Percentiles rank a stretch among this genome's conserved stretches.
phyloP scores from a whole-genome alignment of 2,888 invertebrate genomes.

The Eupithecia exiguata region DNA sequence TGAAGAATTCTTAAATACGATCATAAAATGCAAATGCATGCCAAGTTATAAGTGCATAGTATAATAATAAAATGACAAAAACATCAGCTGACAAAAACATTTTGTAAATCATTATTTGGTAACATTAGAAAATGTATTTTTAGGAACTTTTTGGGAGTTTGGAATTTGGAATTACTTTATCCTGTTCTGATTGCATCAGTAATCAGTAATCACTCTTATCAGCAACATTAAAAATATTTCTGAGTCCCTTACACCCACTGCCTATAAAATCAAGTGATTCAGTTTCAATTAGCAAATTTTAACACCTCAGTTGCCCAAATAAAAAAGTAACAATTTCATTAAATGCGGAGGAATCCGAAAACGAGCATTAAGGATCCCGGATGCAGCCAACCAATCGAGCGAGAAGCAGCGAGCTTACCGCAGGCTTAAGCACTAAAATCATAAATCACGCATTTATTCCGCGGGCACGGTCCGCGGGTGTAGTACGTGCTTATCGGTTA shows the following conservation, averaged over 20 bases:
- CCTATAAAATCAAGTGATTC: conserved; percentile 28
- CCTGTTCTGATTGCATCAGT: conserved; percentile 20
- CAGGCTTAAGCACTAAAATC: conserved; percentile 65
- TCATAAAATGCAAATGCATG: conserved; percentile 9
- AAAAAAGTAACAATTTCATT: conserved; percentile 30
- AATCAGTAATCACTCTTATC: conserved; percentile 19
- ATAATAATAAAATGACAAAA: not conserved
- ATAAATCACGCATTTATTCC: conserved; percentile 81
- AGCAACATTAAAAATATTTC: not conserved
- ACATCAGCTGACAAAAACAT: not conserved
- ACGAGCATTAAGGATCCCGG: conserved; percentile 48
- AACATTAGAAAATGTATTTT: not conserved
- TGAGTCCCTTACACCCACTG: not conserved
- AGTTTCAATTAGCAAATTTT: conserved; percentile 35
- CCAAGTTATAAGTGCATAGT: not conserved
- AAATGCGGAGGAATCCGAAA: conserved; percentile 39
- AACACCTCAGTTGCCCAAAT: conserved; percentile 30
- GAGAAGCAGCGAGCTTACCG: conserved; percentile 50
- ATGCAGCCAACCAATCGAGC: conserved; percentile 58
- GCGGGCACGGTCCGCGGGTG: conserved; percentile 67
- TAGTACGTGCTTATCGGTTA: conserved; percentile 79
- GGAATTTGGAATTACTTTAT: no score
- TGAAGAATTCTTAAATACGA: not conserved
- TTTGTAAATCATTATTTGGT: not conserved
- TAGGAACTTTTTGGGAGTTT: not conserved